These are phyloP conservation scores for Orchesellides sinensis DNA, from an alignment of 2,888 invertebrate genomes.

Conservation along the genomic window DNA sequence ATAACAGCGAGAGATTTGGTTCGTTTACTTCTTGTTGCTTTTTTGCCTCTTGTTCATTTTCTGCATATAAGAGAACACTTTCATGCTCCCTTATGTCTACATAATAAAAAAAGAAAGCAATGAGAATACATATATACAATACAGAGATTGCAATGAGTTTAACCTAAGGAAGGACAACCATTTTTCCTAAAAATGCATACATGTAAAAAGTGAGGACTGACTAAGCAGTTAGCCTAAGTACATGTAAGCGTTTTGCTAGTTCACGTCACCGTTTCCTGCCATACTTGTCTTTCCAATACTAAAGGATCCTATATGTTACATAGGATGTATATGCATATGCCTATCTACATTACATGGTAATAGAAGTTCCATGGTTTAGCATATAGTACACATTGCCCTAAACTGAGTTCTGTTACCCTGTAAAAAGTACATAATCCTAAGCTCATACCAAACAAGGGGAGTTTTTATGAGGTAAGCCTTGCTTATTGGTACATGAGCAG, in stretches of 20 bases:
- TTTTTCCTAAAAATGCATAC: constrained; percentile 12
- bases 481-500: constrained; percentile 50
- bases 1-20: constrained; percentile 62
- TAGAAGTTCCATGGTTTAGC: not conserved
- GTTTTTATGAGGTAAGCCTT: constrained; percentile 62
- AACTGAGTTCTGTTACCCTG: constrained; percentile 58
- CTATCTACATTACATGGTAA: constrained; percentile 8
- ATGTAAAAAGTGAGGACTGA: constrained; percentile 38
- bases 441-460: constrained; percentile 64
- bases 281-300: not conserved
- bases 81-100: not conserved
- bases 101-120: constrained; percentile 22
- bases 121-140: not conserved
- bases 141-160: not conserved
- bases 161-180: constrained; percentile 19
- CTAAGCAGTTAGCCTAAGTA: constrained; percentile 43
- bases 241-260: constrained; percentile 29
- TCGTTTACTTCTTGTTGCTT: constrained; percentile 45
- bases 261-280: constrained; percentile 27
- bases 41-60: constrained; percentile 5
- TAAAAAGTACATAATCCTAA: constrained; percentile 62
- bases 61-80: not conserved
- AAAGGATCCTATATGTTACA: too few species aligned
- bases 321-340: constrained; percentile 5
- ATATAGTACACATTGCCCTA: constrained; percentile 40